Evolutionary conservation across 2,797 vertebrate genomes (phyloP), one percentile per base, ranked within the genome.

Genomic region (Harpagifer antarcticus): DNA sequence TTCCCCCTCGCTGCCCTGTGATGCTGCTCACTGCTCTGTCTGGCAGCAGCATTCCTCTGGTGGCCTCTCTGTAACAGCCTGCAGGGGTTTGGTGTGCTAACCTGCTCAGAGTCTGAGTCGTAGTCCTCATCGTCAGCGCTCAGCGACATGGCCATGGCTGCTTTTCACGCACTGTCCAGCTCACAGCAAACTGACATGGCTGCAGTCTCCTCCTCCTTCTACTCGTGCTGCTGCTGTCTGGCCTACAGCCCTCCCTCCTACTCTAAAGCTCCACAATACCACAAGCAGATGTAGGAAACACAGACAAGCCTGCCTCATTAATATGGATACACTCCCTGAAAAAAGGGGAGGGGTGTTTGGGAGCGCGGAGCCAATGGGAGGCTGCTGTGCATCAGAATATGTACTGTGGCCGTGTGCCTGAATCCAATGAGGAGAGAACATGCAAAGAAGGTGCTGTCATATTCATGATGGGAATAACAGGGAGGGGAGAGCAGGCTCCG

Each of bases 121-220:
- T 97, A 98, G 93, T 97, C 97, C 90, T 98, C 97, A 93, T 98
- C 97, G 86, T 98, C 97, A 81, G 96, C 96, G 91, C 96, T 97
- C 93, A 96, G 95, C 92, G 97, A 97, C 95, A 98, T 96, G 94
- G 96, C 96, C 97, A 98, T 97, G 91, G 92, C 96, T 94, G 90
- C 42, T 96, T 94, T 94, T 96, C 95, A 95, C 92, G 93, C 93
- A 90, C 93, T 91, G 92, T 95, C 95, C 96, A 89, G 94, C 93
- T 92, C 89, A 90, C 92, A 86, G 93, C 93, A 88, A 94, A 94
- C 96, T 95, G 96, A 96, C 96, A 97, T 97, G 97, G 96, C 96
- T 95, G 96, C 95, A 95, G 89, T 90, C 89, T 84, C 86, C 90
- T 91, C 88, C n/a, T 53, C 84, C 93, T 90, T 74, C 89, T 84